Evolutionary conservation across 2,113 vertebrate species (phyloP).

Genomic region (Melierax canorus): DNA sequence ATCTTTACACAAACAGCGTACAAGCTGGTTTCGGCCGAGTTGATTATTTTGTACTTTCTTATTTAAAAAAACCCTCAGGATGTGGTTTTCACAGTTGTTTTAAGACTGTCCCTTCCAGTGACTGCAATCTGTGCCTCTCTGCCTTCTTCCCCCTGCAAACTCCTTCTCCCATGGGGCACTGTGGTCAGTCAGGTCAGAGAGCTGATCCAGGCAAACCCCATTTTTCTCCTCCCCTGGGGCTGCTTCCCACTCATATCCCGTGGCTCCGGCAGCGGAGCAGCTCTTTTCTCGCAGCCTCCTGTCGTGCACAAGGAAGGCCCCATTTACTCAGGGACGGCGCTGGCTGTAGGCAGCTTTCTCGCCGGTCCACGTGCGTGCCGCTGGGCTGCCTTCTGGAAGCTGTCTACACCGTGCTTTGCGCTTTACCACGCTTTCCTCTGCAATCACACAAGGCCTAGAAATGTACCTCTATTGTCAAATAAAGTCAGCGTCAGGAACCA

Average conservation of each 20-base stretch:
- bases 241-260: neutral
- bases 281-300: neutral
- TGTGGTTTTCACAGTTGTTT: conserved; percentile 34
- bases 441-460: neutral
- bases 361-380: fast-evolving
- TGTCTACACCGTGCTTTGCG: neutral
- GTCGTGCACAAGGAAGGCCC: fast-evolving
- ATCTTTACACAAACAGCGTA: neutral
- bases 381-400: neutral
- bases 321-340: fast-evolving
- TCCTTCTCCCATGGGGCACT: neutral
- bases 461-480: neutral
- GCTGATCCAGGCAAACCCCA: neutral
- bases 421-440: neutral
- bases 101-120: neutral
- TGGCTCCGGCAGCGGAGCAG: neutral
- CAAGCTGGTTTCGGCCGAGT: neutral
- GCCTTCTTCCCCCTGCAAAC: neutral
- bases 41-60: neutral
- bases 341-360: neutral
- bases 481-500: neutral
- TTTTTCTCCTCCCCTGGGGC: neutral
- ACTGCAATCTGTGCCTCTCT: neutral
- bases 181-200: neutral
- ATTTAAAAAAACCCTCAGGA: neutral